Percentiles rank a stretch among this genome's conserved stretches.
phyloP scores from a whole-genome alignment of 1,140 invertebrate genomes.

The Ganaspis sp. region DNA sequence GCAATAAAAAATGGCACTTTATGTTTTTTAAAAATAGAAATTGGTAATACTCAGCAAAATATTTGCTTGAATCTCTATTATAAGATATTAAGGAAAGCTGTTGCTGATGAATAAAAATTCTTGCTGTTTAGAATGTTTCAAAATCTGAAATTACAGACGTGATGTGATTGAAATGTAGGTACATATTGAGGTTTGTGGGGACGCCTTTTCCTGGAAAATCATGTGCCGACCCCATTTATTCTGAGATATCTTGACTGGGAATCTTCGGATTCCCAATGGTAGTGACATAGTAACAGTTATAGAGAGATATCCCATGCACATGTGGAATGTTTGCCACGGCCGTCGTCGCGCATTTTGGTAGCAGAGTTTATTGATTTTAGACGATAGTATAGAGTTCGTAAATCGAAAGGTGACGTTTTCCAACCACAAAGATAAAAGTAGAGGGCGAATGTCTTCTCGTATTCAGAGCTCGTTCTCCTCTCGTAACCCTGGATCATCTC shows the following conservation, averaged over 20 bases:
- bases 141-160: background rate
- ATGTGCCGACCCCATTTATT: conserved; percentile 14
- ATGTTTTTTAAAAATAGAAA: no score
- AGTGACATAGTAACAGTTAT: conserved; percentile 21
- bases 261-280: conserved; percentile 19
- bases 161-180: background rate
- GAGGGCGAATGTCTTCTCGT: background rate
- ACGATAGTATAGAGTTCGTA: background rate
- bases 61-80: background rate
- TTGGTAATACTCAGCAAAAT: no score
- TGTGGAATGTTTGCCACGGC: conserved; percentile 22
- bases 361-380: conserved; percentile 11
- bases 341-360: conserved; percentile 11
- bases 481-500: conserved; percentile 19
- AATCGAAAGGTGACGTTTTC: conserved; percentile 9
- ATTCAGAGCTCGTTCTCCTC: background rate
- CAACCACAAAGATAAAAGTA: background rate
- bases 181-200: background rate
- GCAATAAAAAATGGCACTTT: no score
- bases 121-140: background rate
- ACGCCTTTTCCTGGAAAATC: background rate
- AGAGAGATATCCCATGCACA: conserved; percentile 5
- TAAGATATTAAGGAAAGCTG: background rate
- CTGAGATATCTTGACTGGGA: background rate
- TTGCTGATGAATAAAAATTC: background rate